Percentiles rank a stretch among this genome's conserved stretches.
Conservation (phyloP, 92 coral and sea anemone species). For the Actinostola sp. region DNA sequence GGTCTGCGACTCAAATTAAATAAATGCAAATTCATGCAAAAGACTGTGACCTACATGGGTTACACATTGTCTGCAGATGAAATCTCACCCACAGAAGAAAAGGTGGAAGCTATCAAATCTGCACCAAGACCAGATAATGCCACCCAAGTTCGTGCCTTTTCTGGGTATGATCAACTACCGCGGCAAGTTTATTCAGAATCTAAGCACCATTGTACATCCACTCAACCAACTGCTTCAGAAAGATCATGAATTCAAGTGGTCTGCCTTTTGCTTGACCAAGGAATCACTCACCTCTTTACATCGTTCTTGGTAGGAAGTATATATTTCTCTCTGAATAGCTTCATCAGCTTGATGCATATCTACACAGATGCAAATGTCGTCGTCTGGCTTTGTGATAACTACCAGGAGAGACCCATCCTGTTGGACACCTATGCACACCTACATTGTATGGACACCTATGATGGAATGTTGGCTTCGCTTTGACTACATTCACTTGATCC, state of each 20-base stretch:
- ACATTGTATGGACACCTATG: too few relatives aligned
- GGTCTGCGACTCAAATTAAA: conserved; percentile 52
- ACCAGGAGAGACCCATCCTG: conserved; percentile 4
- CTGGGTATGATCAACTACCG: conserved; percentile 62
- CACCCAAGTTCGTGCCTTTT: conserved; percentile 46
- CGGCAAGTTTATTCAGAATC: conserved; percentile 60
- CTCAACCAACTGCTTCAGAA: conserved; percentile 55
- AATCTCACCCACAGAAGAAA: conserved; percentile 55
- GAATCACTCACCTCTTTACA: conserved; percentile 46
- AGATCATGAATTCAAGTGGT: conserved; percentile 36
- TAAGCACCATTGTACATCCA: conserved; percentile 55
- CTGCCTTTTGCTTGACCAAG: conserved; percentile 37
- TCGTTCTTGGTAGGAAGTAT: neutral
- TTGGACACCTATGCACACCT: conserved; percentile 1
- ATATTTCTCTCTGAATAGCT: conserved; percentile 5
- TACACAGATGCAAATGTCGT: neutral
- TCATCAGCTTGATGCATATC: conserved; percentile 10
- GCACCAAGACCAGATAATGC: conserved; percentile 62
- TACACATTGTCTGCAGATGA: conserved; percentile 51
- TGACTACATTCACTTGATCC: too few relatives aligned
- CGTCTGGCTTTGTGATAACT: neutral
- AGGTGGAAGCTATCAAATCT: conserved; percentile 56
- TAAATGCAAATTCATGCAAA: conserved; percentile 59
- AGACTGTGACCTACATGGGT: conserved; percentile 61
- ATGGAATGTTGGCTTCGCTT: too few relatives aligned